phyloP scores from a whole-genome alignment of 2,113 vertebrate genomes.

The Monopterus albus region DNA sequence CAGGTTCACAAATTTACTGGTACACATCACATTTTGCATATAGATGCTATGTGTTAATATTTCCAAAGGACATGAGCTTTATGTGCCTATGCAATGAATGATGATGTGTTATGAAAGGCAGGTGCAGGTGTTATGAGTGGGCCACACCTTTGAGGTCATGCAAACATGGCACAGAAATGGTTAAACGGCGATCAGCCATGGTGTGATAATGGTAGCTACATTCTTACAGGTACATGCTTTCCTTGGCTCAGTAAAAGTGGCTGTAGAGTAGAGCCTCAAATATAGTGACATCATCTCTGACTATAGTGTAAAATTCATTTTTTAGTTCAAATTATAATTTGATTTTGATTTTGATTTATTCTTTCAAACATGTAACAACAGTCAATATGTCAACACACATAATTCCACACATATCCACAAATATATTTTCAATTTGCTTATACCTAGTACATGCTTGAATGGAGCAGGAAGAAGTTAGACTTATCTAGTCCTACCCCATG shows the following conservation, averaged over 20 bases:
- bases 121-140: conserved; percentile 7
- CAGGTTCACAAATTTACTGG: conserved; percentile 12
- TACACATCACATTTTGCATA: conserved; percentile 19
- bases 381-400: too few species aligned
- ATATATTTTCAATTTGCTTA: too few species aligned
- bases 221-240: conserved; percentile 34
- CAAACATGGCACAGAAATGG: neutral
- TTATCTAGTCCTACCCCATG: too few species aligned
- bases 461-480: too few species aligned
- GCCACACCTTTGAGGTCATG: conserved; percentile 9
- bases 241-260: conserved; percentile 15
- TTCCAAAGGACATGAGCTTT: neutral
- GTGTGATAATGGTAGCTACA: neutral
- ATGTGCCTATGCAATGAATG: neutral
- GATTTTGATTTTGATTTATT: too few species aligned
- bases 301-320: conserved; percentile 1
- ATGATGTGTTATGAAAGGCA: neutral
- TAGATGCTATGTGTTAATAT: neutral
- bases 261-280: neutral
- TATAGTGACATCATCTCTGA: neutral
- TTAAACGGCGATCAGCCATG: conserved; percentile 6
- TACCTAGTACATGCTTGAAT: too few species aligned
- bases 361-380: too few species aligned
- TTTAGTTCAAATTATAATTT: neutral
- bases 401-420: too few species aligned